Evolutionary conservation across 2,888 invertebrate genomes (phyloP), one percentile per base, ranked within the genome.

Genomic region (Cosmia pyralina): DNA sequence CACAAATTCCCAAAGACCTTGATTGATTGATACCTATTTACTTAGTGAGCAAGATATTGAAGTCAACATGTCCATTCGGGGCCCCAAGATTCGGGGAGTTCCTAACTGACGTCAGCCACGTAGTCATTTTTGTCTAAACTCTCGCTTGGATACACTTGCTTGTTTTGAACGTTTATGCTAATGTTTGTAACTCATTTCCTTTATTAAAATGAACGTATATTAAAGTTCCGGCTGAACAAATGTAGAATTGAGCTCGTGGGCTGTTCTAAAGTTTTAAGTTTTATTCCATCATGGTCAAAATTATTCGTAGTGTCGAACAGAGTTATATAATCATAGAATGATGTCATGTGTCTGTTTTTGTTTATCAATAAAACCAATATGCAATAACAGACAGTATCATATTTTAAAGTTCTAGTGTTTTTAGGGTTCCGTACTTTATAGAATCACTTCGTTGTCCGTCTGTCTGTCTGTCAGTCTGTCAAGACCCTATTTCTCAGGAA

Each of bases 141-240:
- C 71, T 53, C 69, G 72, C 64, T 75, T 41, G 71, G 53, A 62
- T 83, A 57, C 57, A 62, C 48, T 68, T 53, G 34, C 44, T 69
- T 70, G 52, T 53, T 76, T 72, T 69, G 59, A 77, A 67, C 55
- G 41, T 74, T 74, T 75, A 84, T 79, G 74, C 68, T 72, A 81
- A 84, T 74, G 19, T 44, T 48, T 65, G 13, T 57, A 65, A 55
- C 60, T 77, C 65, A 78, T 84, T 82, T 86, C 75, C 82, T 84
- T 59, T 22, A 75, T 55, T 57, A 62, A 67, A 83, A 75, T 53
- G 57, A 75, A 69, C 44, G 52, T 59, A 52, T 69, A 58, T 44
- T 69, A 52, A 58, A 60, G 46, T 80, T 65, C 72, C 46, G 68
- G 41, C 60, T 69, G 19, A 55, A 53, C 46, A 73, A 75, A 85